Base-by-base conservation (phyloP, 1,140 invertebrate species). In the Xylocopa sonorina region DNA sequence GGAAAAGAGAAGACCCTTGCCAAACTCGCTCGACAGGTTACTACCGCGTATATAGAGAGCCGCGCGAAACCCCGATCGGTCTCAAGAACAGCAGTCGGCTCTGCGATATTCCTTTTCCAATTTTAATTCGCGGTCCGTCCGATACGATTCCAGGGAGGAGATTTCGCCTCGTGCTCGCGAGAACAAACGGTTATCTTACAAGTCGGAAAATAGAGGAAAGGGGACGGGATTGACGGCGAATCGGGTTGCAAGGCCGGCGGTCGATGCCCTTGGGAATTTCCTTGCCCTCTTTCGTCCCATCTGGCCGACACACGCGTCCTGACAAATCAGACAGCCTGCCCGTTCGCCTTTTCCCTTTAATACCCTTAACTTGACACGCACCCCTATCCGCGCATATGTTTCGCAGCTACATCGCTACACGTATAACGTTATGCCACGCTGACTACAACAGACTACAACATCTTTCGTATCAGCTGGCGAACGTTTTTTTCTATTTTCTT, bases 311-410 rank as follows among this genome's bases (percentile, higher is more conserved):
- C 84, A 90, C 87, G 84, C 82, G 82, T 80, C 80, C 80, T 83
- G 78, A 79, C 81, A 78, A 81, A 74, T 62, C 71, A 34, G 66
- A 69, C 66, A 38, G 51, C 32, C 18, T 64, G 34, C 55, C 53
- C 71, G 53, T 24, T 50, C 57, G 67, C 57, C 78, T 78, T 60
- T 60, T 67, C 81, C 62, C 41, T 75, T 84, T 69, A 83, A 88
- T 83, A 82, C 81, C 67, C 76, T 83, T 78, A 76, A 74, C n/a
- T n/a, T n/a, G n/a, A n/a, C n/a, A n/a, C 73, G 58, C 87, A 87
- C 88, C 88, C 87, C 88, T 90, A 91, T 91, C 88, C 77, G 51
- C 89, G 88, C 90, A 91, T 90, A 90, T 91, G 90, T 78, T 89
- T 86, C 82, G 81, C 89, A 91, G 90, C 91, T 90, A 91, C 82